Conservation (phyloP, 2,888 invertebrate genomes). For the Agapetus fuscipes region DNA sequence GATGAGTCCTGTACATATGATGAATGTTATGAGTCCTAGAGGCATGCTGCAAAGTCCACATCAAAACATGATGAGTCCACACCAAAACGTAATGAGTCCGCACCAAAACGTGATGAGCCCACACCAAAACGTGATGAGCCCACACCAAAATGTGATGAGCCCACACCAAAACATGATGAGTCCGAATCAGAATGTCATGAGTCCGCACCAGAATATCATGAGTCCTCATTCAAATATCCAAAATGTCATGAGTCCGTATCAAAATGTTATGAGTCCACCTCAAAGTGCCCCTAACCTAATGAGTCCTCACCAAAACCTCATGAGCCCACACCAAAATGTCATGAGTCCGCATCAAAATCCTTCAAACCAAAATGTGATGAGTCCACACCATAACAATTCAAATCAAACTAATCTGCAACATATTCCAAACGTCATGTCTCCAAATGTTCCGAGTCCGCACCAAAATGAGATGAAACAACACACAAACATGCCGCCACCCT, state of each 20-base stretch:
- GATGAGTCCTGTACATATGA: slow-evolving; percentile 29
- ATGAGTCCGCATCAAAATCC: slow-evolving; percentile 26
- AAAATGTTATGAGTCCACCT: slow-evolving; percentile 24
- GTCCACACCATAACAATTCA: slow-evolving; percentile 42
- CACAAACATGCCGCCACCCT: slow-evolving; percentile 25
- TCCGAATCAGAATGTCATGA: slow-evolving; percentile 33
- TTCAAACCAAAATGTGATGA: slow-evolving; percentile 34
- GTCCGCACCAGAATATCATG: slow-evolving; percentile 33
- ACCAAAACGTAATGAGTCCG: slow-evolving; percentile 33
- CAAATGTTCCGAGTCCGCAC: slow-evolving; percentile 9
- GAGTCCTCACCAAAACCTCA: slow-evolving; percentile 25
- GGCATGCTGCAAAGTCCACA: background rate
- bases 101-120: background rate
- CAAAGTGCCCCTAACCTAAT: slow-evolving; percentile 6
- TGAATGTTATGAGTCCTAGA: slow-evolving; percentile 34
- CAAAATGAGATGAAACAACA: slow-evolving; percentile 35
- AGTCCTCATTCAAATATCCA: slow-evolving; percentile 27
- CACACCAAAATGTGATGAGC: slow-evolving; percentile 33
- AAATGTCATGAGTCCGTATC: slow-evolving; percentile 20
- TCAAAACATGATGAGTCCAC: slow-evolving; percentile 1
- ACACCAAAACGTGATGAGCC: slow-evolving; percentile 3
- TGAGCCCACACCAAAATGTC: slow-evolving; percentile 2
- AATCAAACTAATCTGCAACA: slow-evolving; percentile 39
- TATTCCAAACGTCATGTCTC: slow-evolving; percentile 29
- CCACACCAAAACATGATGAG: slow-evolving; percentile 37